Percentiles rank a stretch among this genome's conserved stretches.
Evolutionary conservation across 2,113 vertebrate species (phyloP).

Genomic region (Ibidorhyncha struthersii): DNA sequence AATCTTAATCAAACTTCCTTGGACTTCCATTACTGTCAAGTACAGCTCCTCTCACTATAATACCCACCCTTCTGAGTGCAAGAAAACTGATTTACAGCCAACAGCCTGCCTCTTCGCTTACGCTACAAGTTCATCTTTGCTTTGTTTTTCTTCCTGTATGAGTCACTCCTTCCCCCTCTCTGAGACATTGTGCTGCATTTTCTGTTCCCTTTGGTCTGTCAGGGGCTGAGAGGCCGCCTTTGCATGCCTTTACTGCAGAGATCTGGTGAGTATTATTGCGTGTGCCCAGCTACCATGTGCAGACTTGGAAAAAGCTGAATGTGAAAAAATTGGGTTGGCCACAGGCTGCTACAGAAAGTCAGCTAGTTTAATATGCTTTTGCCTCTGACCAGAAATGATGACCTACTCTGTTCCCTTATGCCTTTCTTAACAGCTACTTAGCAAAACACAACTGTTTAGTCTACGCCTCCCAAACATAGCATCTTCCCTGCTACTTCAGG

Average conservation of each 20-base stretch:
- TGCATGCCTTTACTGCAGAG: neutral
- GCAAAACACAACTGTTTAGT: neutral
- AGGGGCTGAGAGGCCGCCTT: neutral
- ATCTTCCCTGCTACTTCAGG: neutral
- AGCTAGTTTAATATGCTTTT: neutral
- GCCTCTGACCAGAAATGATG: neutral
- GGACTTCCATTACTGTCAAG: neutral
- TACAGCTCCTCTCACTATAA: neutral
- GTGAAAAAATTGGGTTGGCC: neutral
- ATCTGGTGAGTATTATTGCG: neutral
- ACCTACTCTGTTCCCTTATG: neutral
- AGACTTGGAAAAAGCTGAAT: neutral
- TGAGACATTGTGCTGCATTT: neutral
- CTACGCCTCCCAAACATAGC: neutral
- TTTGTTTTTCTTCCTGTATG: conserved; percentile 47
- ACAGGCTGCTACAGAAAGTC: neutral
- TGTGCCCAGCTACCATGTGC: neutral
- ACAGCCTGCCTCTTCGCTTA: neutral
- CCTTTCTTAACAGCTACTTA: neutral
- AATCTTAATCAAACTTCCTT: conserved; percentile 58
- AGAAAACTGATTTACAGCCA: neutral
- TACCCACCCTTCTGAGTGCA: neutral
- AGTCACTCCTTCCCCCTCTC: conserved; percentile 28
- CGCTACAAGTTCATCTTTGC: neutral
- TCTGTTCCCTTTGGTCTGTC: neutral